phyloP scores from a whole-genome alignment of 1,140 invertebrate genomes.

The Liolophura sinensis region DNA sequence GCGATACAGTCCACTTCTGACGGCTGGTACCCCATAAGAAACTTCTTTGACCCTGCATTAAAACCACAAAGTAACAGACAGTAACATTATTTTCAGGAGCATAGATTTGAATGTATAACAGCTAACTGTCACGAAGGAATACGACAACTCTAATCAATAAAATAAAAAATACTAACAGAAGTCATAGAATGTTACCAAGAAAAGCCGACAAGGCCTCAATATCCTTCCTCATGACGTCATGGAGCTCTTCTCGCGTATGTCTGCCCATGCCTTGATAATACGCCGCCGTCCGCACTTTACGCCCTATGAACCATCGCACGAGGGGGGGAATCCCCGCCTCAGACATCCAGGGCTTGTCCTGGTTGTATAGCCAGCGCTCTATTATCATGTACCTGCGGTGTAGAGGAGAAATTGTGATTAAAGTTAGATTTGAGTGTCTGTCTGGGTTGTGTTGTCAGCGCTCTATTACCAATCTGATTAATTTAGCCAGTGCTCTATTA shows the following conservation, averaged over 20 bases:
- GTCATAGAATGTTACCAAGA: conserved; percentile 29
- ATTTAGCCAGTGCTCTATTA: too few species aligned
- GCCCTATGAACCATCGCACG: conserved; percentile 19
- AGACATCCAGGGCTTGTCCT: conserved; percentile 3
- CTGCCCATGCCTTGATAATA: conserved; percentile 29
- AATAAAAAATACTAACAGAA: neutral
- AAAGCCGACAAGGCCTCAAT: conserved; percentile 25
- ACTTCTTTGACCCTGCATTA: conserved; percentile 44
- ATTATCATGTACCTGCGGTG: conserved; percentile 21
- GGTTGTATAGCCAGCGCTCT: conserved; percentile 15
- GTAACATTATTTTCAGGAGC: too few species aligned
- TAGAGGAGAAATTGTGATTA: conserved; percentile 32
- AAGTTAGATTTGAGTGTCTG: too few species aligned
- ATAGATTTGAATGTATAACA: too few species aligned
- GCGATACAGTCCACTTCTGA: conserved; percentile 46
- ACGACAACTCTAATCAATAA: too few species aligned
- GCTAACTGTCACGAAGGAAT: too few species aligned
- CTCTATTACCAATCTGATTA: too few species aligned
- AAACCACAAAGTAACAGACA: too few species aligned
- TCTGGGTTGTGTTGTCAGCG: too few species aligned
- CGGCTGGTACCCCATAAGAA: conserved; percentile 40
- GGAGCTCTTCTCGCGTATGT: conserved; percentile 24
- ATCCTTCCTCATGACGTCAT: conserved; percentile 22
- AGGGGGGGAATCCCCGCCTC: conserved; percentile 8
- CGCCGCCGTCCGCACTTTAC: conserved; percentile 9